These are phyloP conservation scores for Tiliacea citrago DNA, from an alignment of 2,888 invertebrate species.

Conservation along the genomic window DNA sequence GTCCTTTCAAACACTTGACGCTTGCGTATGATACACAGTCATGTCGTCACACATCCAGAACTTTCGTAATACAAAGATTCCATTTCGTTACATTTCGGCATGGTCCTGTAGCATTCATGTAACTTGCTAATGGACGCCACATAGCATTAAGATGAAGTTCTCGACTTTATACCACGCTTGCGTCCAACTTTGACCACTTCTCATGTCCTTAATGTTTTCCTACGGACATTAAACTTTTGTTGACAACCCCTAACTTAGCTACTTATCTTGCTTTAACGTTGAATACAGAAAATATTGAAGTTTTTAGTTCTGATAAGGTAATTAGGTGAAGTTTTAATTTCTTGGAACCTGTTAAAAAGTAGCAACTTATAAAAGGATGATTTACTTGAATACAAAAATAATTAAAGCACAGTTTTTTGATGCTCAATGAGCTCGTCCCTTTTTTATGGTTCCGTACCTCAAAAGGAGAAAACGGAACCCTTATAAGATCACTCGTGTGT, in stretches of 20 bases:
- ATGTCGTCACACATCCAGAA: slow-evolving; percentile 12
- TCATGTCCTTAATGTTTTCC: slow-evolving; percentile 80
- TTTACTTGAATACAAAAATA: not conserved
- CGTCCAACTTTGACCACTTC: slow-evolving; percentile 81
- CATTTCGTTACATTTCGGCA: slow-evolving; percentile 35
- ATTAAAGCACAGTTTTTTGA: not conserved
- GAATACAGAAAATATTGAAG: slow-evolving; percentile 48
- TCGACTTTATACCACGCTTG: slow-evolving; percentile 74
- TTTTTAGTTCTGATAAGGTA: slow-evolving; percentile 14
- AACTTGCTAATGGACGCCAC: slow-evolving; percentile 82
- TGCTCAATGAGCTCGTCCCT: too few relatives aligned
- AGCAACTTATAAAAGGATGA: not conserved
- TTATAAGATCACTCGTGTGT: too few relatives aligned
- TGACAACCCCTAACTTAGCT: slow-evolving; percentile 70
- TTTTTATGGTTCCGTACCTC: too few relatives aligned
- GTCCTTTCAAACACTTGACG: not conserved
- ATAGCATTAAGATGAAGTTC: slow-evolving; percentile 80
- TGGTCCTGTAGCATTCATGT: slow-evolving; percentile 63
- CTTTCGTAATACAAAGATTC: slow-evolving; percentile 40
- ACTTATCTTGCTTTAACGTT: slow-evolving; percentile 66
- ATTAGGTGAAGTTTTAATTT: slow-evolving; percentile 15
- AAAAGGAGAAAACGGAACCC: too few relatives aligned
- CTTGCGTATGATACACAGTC: not conserved
- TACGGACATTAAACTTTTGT: slow-evolving; percentile 75
- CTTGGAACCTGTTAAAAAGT: not conserved